phyloP scores from a whole-genome alignment of 2,888 invertebrate species.

The Coelogynopora nodosa region DNA sequence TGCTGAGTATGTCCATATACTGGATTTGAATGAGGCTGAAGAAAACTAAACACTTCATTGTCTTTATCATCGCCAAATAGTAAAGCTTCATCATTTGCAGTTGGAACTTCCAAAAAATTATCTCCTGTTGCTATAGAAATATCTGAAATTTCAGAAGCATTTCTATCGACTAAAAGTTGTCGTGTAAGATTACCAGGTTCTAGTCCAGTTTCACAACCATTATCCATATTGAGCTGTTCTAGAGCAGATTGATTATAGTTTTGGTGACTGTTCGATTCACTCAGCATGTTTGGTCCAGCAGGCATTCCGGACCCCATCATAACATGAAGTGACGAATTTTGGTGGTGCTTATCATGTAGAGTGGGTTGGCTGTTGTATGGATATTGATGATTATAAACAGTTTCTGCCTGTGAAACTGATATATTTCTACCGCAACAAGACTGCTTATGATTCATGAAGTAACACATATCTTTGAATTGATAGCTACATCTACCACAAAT shows the following conservation, averaged over 20 bases:
- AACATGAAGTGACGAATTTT: not conserved
- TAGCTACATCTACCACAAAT: conserved; percentile 30
- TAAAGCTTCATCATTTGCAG: not conserved
- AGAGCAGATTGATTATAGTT: not conserved
- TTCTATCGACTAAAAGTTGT: not conserved
- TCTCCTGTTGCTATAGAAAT: not conserved
- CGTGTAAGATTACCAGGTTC: not conserved
- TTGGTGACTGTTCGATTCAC: not conserved
- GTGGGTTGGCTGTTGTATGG: no score
- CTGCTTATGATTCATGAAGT: conserved; percentile 25
- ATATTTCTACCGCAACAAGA: not conserved
- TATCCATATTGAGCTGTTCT: not conserved
- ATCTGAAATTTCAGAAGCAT: not conserved
- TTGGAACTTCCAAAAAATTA: not conserved
- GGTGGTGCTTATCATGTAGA: not conserved
- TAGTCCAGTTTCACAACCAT: not conserved
- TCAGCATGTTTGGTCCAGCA: not conserved
- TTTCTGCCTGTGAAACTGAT: not conserved
- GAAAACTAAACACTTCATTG: not conserved
- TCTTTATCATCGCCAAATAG: not conserved
- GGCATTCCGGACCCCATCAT: not conserved
- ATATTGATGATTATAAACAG: not conserved
- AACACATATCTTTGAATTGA: conserved; percentile 32
- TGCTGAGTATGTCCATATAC: not conserved
- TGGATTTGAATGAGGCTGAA: not conserved